phyloP scores from a whole-genome alignment of 2,797 vertebrate genomes.

The Etheostoma perlongum region DNA sequence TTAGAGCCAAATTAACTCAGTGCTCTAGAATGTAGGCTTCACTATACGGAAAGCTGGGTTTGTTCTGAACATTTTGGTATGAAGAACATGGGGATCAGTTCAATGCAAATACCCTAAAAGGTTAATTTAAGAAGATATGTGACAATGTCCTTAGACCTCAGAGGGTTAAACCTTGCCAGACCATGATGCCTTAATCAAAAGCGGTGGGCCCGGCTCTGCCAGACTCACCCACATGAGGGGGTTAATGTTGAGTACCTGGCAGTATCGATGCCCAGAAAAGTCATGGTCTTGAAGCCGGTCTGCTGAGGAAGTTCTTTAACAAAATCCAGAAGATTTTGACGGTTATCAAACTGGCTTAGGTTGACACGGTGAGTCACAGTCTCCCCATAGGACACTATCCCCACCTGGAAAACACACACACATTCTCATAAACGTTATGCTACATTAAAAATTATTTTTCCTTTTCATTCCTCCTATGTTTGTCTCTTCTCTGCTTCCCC shows the following conservation, averaged over 20 bases:
- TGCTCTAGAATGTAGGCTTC: too few species aligned
- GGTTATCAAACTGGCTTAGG: constrained; percentile 91
- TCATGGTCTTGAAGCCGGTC: constrained; percentile 90
- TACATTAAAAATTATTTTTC: constrained; percentile 33
- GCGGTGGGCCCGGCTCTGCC: not conserved
- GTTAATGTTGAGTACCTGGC: constrained; percentile 86
- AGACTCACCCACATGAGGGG: not conserved
- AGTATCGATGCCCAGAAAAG: constrained; percentile 92
- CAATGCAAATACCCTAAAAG: too few species aligned
- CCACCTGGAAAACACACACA: constrained; percentile 88
- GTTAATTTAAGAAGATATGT: too few species aligned
- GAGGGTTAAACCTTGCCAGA: not conserved
- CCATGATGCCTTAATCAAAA: constrained; percentile 3
- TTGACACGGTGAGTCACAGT: constrained; percentile 93
- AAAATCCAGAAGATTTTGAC: constrained; percentile 81
- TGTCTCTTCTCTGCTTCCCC: constrained; percentile 25
- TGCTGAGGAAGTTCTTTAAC: constrained; percentile 86
- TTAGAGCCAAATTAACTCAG: too few species aligned
- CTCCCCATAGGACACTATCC: constrained; percentile 95
- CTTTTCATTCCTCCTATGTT: constrained; percentile 3
- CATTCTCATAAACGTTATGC: constrained; percentile 30
- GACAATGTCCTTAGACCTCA: too few species aligned
- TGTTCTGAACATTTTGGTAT: too few species aligned
- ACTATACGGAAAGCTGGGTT: too few species aligned
- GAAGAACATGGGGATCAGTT: too few species aligned